Conservation (phyloP, 2,888 invertebrate species). For the Fissipunctia ypsillon region DNA sequence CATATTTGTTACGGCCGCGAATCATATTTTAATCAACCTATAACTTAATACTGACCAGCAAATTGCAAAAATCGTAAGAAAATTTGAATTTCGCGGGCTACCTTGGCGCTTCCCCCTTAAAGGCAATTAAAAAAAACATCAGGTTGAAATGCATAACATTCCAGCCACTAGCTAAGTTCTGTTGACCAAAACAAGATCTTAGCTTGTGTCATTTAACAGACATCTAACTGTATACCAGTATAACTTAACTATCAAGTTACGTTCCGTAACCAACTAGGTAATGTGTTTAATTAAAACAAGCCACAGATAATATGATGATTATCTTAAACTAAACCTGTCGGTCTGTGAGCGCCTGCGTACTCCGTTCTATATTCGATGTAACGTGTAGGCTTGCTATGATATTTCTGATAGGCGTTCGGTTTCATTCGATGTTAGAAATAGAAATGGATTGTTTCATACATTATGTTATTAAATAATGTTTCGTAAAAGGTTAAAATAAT, state of each 20-base stretch:
- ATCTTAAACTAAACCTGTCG: slow-evolving; percentile 30
- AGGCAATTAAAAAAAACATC: neutral
- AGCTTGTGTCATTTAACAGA: neutral
- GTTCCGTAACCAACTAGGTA: slow-evolving; percentile 25
- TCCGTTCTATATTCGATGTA: slow-evolving; percentile 27
- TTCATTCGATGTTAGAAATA: slow-evolving; percentile 5
- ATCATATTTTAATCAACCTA: too few relatives aligned
- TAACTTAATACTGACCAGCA: too few relatives aligned
- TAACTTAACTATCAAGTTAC: slow-evolving; percentile 37
- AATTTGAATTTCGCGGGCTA: too few relatives aligned
- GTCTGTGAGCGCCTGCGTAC: slow-evolving; percentile 56
- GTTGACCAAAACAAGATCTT: neutral
- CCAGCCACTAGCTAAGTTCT: neutral
- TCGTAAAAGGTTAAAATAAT: too few relatives aligned
- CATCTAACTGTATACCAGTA: slow-evolving; percentile 14
- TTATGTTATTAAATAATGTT: neutral
- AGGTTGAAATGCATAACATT: neutral
- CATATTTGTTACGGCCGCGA: too few relatives aligned
- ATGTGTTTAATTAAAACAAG: slow-evolving; percentile 55
- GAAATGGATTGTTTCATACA: neutral
- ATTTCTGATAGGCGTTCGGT: slow-evolving; percentile 58
- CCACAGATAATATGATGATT: too few relatives aligned
- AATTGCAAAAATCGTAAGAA: too few relatives aligned
- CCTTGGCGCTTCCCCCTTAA: too few relatives aligned
- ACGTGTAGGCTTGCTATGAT: slow-evolving; percentile 50